A percentile compares a stretch with the other conserved stretches of the same genome.
phyloP scores from a whole-genome alignment of 2,797 vertebrate species.

The Tauraco hartlaubi region DNA sequence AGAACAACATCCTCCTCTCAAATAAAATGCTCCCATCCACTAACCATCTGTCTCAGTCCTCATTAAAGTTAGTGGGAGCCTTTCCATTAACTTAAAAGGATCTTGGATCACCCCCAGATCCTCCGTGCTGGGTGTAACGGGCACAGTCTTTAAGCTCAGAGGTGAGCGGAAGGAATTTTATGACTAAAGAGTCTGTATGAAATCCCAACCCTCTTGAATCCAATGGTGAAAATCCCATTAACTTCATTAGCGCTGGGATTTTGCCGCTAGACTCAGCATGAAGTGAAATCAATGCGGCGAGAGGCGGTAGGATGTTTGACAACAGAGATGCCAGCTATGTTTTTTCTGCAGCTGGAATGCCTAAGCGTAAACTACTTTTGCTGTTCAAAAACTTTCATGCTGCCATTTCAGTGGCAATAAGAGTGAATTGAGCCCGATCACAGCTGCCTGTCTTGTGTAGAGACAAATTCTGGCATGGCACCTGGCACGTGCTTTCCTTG shows the following conservation, averaged over 20 bases:
- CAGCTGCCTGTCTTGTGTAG: not conserved
- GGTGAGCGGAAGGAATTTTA: slow-evolving; percentile 29
- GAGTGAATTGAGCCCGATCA: not conserved
- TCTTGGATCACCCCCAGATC: slow-evolving; percentile 30
- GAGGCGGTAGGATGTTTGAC: not conserved
- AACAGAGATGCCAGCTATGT: not conserved
- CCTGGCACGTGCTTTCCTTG: not conserved
- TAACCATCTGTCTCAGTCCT: slow-evolving; percentile 10
- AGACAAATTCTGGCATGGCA: not conserved
- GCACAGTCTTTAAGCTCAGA: slow-evolving; percentile 53
- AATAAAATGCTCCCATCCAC: not conserved
- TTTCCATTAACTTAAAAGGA: slow-evolving; percentile 21
- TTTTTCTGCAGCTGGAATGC: not conserved
- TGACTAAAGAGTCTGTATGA: not conserved
- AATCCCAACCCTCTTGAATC: slow-evolving; percentile 9
- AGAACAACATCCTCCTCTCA: not conserved
- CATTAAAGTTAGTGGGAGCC: slow-evolving; percentile 31
- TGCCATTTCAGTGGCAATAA: not conserved
- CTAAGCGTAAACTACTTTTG: not conserved
- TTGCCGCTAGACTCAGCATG: slow-evolving; percentile 19
- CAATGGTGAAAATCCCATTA: not conserved
- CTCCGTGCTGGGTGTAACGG: not conserved
- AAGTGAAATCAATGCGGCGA: not conserved
- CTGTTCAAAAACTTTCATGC: not conserved
- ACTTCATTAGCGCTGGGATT: slow-evolving; percentile 3